A percentile compares a stretch with the other conserved stretches of the same genome.
These are phyloP conservation scores for Dysmachus trigonus DNA, from an alignment of 2,888 invertebrate species.

Conservation along the genomic window DNA sequence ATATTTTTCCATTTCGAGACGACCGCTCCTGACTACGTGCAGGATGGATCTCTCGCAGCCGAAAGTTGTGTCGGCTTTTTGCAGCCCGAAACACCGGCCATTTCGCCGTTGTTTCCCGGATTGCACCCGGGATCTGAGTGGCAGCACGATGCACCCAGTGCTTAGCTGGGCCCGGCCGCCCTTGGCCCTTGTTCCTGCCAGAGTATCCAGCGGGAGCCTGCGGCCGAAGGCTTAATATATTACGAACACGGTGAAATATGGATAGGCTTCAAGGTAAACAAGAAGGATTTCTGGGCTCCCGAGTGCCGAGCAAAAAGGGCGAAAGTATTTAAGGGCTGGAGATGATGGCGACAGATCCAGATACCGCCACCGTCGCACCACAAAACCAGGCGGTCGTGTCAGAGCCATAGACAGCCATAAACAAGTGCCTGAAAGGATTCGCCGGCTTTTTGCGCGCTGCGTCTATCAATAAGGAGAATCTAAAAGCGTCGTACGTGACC, in stretches of 20 bases:
- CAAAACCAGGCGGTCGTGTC: background rate
- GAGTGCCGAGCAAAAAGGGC: background rate
- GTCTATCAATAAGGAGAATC: slow-evolving; percentile 36
- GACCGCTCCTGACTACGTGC: background rate
- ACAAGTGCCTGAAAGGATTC: slow-evolving; percentile 24
- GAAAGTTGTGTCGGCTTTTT: slow-evolving; percentile 10
- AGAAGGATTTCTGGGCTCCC: background rate
- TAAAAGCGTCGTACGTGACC: slow-evolving; percentile 36
- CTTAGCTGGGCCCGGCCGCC: background rate
- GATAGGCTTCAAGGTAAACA: slow-evolving; percentile 24
- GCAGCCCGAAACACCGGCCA: background rate
- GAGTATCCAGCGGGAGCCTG: background rate
- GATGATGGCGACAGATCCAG: slow-evolving; percentile 15
- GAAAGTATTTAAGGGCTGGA: background rate
- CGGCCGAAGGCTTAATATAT: background rate
- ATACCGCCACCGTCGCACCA: slow-evolving; percentile 5
- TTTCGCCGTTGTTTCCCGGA: background rate
- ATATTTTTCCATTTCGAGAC: slow-evolving; percentile 11
- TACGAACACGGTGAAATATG: slow-evolving; percentile 15
- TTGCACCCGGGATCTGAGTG: background rate
- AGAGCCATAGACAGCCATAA: slow-evolving; percentile 33
- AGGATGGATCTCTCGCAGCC: background rate
- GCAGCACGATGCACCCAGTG: background rate
- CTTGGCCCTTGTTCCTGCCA: background rate
- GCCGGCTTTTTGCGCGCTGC: background rate